Base-by-base conservation (phyloP, 1,140 invertebrate genomes). In the Aporrectodea caliginosa region DNA sequence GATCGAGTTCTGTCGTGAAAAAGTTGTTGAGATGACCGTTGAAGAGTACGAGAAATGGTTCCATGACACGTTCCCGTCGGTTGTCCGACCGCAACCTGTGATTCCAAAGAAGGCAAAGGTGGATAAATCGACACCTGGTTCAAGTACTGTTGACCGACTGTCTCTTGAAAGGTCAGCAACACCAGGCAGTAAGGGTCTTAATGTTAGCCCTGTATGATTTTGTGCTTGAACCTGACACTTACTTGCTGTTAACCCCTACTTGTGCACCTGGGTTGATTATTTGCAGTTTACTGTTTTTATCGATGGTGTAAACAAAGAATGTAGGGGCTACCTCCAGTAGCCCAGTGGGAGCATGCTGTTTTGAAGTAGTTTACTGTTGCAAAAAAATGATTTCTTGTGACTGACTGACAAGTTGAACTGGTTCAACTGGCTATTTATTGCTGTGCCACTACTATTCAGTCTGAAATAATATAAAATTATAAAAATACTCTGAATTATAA, bases 11-110 rank as follows among this genome's bases (percentile, higher is more conserved):
- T 88, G 86, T 80, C 83, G 88, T 14, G 85, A 84, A 72, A 84
- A 84, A 78, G 86, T 89, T 29, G 84, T 88, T 0, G 86, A 88
- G 68, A 88, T 89, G 83, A 82, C 84, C 1, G 80, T 86, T 12
- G 86, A 88, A 35, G 86, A 88, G 35, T 89, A 85, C 80, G 87
- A 88, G 79, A 84, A 84, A 27, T 88, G 87, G 86, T 87, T 89
- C 81, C 78, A 80, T 30, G 82, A 84, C 32, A 83, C 83, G 14
- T 88, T 88, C 78, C 87, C 87, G 2, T 81, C 79, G 35, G 79
- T 88, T 1, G 72, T 73, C 6, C 82, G 87, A 58, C 86, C 86
- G 14, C 83, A 85, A 76, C 86, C 87, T 31, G 84, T 84, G 0
- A 58, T 12, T 58, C 43, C 22, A 58, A 58, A 6, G 43, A 58